Conservation (phyloP, 2,113 vertebrate genomes). For the Hystrix brachyura region DNA sequence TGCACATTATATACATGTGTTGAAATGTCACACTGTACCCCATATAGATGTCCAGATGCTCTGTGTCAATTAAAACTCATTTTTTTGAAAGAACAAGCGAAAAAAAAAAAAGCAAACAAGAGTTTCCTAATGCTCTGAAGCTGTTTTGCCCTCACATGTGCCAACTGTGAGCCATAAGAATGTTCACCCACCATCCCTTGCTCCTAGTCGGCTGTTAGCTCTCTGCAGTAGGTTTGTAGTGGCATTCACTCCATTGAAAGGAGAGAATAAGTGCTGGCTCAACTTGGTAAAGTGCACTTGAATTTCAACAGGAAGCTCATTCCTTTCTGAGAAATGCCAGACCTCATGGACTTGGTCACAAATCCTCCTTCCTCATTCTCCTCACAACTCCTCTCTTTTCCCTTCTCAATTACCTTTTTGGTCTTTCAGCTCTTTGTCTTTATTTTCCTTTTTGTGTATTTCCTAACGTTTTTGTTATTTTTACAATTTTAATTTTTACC, state of each 20-base stretch:
- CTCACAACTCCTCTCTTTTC: background rate
- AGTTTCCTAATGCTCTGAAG: background rate
- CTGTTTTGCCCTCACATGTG: background rate
- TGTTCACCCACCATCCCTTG: background rate
- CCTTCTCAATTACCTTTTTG: background rate
- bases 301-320: background rate
- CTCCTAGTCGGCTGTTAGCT: background rate
- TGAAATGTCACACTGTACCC: background rate
- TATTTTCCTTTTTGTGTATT: background rate
- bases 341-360: background rate
- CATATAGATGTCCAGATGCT: background rate
- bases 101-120: background rate
- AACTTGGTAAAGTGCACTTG: background rate
- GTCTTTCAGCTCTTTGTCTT: background rate
- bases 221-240: background rate
- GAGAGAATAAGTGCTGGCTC: background rate
- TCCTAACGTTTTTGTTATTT: background rate
- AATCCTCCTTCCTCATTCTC: background rate
- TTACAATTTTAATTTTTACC: constrained; percentile 33
- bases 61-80: background rate
- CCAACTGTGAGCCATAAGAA: background rate
- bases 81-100: background rate
- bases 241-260: background rate
- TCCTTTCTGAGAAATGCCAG: background rate
- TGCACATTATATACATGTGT: background rate